A percentile compares a stretch with the other conserved stretches of the same genome.
phyloP scores from a whole-genome alignment of 2,797 vertebrate genomes.

The Chiroxiphia lanceolata region DNA sequence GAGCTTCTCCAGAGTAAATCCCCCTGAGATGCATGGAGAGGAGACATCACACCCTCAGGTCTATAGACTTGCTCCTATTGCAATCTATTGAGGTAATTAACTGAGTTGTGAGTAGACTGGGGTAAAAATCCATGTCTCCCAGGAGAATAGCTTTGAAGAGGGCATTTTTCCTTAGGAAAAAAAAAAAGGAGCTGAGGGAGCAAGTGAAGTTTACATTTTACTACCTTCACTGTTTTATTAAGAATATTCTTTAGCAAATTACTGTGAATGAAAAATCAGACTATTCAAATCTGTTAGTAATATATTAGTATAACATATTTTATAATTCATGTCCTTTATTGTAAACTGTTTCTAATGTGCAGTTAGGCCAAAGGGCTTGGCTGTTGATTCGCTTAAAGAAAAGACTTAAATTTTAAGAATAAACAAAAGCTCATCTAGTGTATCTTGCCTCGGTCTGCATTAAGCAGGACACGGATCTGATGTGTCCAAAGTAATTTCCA shows the following conservation, averaged over 20 bases:
- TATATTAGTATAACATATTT: neutral
- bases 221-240: neutral
- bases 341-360: neutral
- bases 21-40: neutral
- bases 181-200: neutral
- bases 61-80: neutral
- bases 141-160: neutral
- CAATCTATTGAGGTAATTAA: neutral
- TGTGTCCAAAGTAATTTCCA: neutral
- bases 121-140: neutral
- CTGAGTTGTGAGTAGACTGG: neutral
- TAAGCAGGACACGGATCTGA: neutral
- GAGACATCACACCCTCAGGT: neutral
- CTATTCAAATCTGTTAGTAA: neutral
- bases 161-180: neutral
- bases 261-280: neutral
- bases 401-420: neutral
- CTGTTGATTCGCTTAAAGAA: neutral
- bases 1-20: neutral
- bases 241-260: neutral
- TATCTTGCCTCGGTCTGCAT: neutral
- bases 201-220: neutral
- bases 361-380: neutral
- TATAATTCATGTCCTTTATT: neutral
- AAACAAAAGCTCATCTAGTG: neutral